Evolutionary conservation across 2,113 vertebrate species (phyloP).

Genomic region (Pseudolaguvia tuberculata): DNA sequence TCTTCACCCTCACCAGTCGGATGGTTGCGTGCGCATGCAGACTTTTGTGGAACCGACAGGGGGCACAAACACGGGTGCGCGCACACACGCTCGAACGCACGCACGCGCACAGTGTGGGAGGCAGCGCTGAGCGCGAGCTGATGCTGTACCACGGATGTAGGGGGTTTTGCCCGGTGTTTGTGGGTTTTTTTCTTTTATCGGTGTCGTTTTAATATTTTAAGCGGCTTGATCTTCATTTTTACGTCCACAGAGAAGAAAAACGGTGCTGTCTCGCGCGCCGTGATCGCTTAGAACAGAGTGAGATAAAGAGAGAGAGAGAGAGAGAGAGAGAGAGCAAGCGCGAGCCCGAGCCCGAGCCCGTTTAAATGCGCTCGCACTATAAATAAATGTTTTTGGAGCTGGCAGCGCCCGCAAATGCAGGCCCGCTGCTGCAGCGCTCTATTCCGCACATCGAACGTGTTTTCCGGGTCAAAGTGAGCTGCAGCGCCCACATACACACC

Average conservation of each 20-base stretch:
- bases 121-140: constrained; percentile 15
- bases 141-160: not conserved
- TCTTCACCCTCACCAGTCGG: not conserved
- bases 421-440: constrained; percentile 59
- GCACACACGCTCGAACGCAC: not conserved
- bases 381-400: constrained; percentile 58
- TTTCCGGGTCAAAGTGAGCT: constrained; percentile 53
- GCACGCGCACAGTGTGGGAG: constrained; percentile 23
- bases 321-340: not conserved
- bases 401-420: constrained; percentile 54
- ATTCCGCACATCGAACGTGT: constrained; percentile 54
- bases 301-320: not conserved
- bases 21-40: not conserved
- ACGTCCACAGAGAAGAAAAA: not conserved
- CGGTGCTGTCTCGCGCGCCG: constrained; percentile 17
- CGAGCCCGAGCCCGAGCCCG: too few species aligned
- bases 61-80: not conserved
- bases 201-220: not conserved
- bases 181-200: not conserved
- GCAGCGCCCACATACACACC: constrained; percentile 66
- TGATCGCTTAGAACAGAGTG: constrained; percentile 28
- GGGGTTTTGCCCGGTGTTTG: not conserved
- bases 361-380: constrained; percentile 17
- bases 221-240: not conserved
- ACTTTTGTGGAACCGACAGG: not conserved